Evolutionary conservation across 2,797 vertebrate genomes (phyloP).

Genomic region (Steatocranus sp.): DNA sequence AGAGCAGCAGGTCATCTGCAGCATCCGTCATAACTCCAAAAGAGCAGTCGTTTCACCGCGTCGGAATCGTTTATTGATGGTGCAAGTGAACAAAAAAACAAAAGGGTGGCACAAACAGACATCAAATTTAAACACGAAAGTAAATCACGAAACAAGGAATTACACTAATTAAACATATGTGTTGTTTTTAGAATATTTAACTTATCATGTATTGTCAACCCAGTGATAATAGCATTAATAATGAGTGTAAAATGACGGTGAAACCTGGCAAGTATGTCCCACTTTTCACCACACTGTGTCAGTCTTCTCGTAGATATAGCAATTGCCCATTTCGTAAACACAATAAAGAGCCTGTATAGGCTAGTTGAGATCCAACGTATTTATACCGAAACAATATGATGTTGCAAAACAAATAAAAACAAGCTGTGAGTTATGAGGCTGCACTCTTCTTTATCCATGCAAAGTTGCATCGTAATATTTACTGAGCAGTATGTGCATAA

Average conservation of each 20-base stretch:
- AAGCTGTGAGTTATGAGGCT: neutral
- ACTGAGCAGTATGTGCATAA: neutral
- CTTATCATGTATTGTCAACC: neutral
- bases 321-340: neutral
- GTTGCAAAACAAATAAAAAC: fast-evolving
- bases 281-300: slow-evolving; percentile 62
- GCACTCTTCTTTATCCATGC: neutral
- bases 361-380: neutral
- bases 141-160: neutral
- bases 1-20: slow-evolving; percentile 51
- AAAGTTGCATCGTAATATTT: neutral
- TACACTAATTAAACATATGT: neutral
- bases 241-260: neutral
- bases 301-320: slow-evolving; percentile 30
- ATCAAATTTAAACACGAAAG: neutral
- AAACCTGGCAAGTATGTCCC: neutral
- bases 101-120: neutral
- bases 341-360: neutral
- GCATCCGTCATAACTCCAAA: slow-evolving; percentile 24
- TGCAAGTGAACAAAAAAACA: neutral
- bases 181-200: neutral
- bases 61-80: neutral
- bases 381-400: neutral
- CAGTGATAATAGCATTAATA: neutral
- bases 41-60: neutral